Evolutionary conservation across 2,113 vertebrate genomes (phyloP).

Genomic region (Orycteropus afer): DNA sequence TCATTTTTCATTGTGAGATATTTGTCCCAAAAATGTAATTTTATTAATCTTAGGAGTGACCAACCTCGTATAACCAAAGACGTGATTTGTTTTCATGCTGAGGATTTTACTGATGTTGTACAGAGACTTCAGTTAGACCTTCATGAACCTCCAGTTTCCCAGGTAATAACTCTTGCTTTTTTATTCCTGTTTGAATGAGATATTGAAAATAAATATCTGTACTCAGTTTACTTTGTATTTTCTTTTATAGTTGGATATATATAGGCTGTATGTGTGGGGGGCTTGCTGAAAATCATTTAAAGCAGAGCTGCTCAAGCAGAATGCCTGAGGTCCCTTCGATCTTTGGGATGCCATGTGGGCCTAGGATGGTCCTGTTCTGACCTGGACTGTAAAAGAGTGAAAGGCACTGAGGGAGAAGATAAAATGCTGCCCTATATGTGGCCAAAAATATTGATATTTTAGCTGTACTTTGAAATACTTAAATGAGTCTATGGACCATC

Average conservation of each 20-base stretch:
- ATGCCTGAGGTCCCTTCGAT: background rate
- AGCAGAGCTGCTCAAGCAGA: background rate
- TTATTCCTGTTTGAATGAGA: background rate
- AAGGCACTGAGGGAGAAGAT: background rate
- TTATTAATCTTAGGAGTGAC: constrained; percentile 88
- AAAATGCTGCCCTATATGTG: background rate
- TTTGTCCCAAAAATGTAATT: constrained; percentile 50
- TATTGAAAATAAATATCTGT: constrained; percentile 16
- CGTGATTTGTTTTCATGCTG: constrained; percentile 97
- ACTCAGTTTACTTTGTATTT: constrained; percentile 49
- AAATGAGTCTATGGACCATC: background rate
- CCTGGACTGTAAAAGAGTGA: background rate
- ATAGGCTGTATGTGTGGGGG: background rate
- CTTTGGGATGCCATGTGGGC: background rate
- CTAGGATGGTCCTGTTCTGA: background rate
- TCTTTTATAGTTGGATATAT: constrained; percentile 5
- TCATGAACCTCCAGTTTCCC: constrained; percentile 97
- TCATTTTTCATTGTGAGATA: constrained; percentile 51
- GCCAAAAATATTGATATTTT: background rate
- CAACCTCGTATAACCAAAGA: constrained; percentile 98
- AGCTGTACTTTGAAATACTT: background rate
- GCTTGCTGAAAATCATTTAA: background rate
- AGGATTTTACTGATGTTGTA: constrained; percentile 97
- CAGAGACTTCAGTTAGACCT: constrained; percentile 97
- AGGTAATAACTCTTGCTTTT: constrained; percentile 86